A percentile compares a stretch with the other conserved stretches of the same genome.
Conservation (phyloP, 2,797 vertebrate species). For the Sarcoramphus papa region DNA sequence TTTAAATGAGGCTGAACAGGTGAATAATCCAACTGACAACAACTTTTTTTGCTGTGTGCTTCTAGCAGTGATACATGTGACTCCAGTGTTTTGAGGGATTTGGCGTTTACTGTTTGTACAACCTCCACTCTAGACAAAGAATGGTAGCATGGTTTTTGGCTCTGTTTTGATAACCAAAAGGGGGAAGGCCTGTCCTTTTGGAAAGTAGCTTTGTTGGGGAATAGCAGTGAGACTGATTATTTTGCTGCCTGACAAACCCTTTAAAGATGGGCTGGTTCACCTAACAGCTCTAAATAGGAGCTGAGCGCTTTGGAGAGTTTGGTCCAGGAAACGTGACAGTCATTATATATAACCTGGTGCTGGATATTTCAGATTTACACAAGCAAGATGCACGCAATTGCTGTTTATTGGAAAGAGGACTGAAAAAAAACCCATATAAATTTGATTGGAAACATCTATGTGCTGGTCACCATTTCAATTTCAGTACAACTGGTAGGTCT, state of each 20-base stretch:
- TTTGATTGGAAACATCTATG: neutral
- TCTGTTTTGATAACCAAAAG: neutral
- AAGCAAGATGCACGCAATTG: neutral
- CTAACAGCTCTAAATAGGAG: neutral
- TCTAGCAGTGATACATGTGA: neutral
- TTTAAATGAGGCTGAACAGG: neutral
- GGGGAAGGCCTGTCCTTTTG: neutral
- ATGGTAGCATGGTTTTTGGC: neutral
- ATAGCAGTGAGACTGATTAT: neutral
- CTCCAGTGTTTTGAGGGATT: neutral
- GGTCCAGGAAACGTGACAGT: fast-evolving
- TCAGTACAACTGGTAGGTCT: neutral
- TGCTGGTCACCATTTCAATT: neutral
- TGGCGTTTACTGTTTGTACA: neutral
- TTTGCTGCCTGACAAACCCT: neutral
- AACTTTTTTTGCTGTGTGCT: neutral
- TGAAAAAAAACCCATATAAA: neutral
- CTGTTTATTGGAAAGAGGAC: neutral
- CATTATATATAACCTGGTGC: neutral
- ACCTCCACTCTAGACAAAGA: neutral
- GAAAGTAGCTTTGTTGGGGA: neutral
- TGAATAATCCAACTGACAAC: neutral
- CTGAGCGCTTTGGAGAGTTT: neutral
- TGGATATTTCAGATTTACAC: neutral
- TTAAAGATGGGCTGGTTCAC: neutral